Percentiles rank a stretch among this genome's conserved stretches.
These are phyloP conservation scores for Tenodera sinensis DNA, from an alignment of 2,888 invertebrate genomes.

Conservation along the genomic window DNA sequence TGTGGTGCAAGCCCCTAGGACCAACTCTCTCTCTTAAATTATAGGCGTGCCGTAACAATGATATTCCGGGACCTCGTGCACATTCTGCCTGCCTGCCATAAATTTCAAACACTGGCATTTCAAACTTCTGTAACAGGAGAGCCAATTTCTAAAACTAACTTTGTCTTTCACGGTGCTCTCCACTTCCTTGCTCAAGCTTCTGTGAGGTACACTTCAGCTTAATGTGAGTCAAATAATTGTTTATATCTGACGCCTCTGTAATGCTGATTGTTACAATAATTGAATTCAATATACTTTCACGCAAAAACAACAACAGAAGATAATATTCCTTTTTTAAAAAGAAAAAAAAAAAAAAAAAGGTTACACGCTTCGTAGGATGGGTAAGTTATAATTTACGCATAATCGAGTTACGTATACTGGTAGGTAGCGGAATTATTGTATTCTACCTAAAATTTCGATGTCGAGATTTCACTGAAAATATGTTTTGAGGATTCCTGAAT, in stretches of 20 bases:
- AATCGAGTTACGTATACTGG: no score
- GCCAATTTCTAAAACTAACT: not conserved
- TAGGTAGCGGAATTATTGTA: no score
- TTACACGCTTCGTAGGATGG: no score
- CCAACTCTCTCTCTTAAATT: conserved; percentile 23
- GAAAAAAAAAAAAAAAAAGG: no score
- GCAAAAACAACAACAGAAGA: no score
- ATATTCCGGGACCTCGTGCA: not conserved
- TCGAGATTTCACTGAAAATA: no score
- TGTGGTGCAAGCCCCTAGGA: conserved; percentile 12
- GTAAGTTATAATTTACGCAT: no score
- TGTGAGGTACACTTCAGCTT: not conserved
- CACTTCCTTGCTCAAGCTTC: not conserved
- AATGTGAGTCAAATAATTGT: not conserved
- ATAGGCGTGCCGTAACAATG: conserved; percentile 14
- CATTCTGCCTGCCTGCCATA: not conserved
- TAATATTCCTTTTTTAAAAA: no score
- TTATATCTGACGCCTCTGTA: not conserved
- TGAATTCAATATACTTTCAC: no score
- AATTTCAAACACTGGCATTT: not conserved
- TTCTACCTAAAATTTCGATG: no score
- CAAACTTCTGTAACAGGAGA: not conserved
- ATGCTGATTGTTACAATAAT: not conserved
- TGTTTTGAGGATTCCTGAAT: no score
- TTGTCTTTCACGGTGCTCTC: not conserved